Conservation (phyloP, 2,797 vertebrate genomes). For the Cichlasoma orientale region DNA sequence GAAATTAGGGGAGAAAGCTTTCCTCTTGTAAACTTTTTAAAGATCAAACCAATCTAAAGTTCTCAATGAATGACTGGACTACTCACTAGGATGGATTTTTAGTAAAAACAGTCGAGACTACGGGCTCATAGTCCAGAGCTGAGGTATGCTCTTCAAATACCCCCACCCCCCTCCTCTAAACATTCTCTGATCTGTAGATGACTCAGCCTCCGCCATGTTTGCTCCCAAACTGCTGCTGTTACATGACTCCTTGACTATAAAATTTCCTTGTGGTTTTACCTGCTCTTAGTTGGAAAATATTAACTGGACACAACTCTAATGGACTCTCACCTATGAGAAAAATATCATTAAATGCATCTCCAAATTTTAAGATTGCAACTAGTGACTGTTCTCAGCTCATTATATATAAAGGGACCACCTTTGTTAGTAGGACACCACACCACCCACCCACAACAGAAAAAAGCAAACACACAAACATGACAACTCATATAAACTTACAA, state of each 20-base stretch:
- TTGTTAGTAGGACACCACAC: neutral
- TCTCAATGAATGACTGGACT: neutral
- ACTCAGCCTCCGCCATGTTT: conserved; percentile 75
- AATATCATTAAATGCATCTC: neutral
- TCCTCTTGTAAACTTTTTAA: neutral
- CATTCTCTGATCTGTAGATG: conserved; percentile 65
- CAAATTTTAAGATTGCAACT: neutral
- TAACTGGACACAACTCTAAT: neutral
- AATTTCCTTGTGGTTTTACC: neutral
- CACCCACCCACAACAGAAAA: neutral
- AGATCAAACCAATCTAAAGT: neutral
- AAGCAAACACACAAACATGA: too few species aligned
- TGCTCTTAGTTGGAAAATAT: conserved; percentile 3
- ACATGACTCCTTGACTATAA: conserved; percentile 6
- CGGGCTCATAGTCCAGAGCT: neutral
- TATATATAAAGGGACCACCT: neutral
- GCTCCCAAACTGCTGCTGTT: conserved; percentile 54
- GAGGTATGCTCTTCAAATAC: conserved; percentile 18
- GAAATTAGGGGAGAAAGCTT: neutral
- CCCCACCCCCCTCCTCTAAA: conserved; percentile 31
- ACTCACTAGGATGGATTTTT: neutral
- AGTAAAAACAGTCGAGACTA: neutral
- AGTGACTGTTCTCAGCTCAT: neutral
- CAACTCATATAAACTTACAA: neutral
- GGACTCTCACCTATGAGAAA: neutral